phyloP scores from a whole-genome alignment of 1,140 invertebrate species.

The Laupala kohalensis region DNA sequence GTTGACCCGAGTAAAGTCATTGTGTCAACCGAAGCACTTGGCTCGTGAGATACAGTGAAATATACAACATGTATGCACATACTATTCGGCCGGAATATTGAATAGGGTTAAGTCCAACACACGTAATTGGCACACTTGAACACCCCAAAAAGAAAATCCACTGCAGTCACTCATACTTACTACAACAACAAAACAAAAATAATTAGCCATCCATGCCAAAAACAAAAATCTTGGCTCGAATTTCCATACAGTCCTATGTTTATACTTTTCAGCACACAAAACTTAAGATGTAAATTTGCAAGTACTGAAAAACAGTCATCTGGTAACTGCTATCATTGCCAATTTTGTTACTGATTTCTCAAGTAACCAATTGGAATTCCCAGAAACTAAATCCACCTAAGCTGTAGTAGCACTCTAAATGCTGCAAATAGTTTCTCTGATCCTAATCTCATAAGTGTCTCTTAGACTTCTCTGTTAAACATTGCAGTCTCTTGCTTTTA shows the following conservation, averaged over 20 bases:
- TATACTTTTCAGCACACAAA: background rate
- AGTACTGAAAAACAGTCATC: background rate
- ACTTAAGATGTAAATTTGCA: background rate
- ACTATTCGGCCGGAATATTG: constrained; percentile 1
- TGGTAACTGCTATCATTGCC: background rate
- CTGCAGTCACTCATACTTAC: background rate
- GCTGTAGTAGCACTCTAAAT: background rate
- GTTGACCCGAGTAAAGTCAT: background rate
- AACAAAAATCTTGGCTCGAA: background rate
- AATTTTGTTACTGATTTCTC: background rate
- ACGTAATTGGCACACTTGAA: background rate
- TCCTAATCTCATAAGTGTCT: background rate
- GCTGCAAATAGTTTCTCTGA: background rate
- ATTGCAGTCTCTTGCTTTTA: background rate
- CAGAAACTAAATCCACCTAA: background rate
- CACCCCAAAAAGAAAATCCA: background rate
- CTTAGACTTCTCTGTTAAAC: background rate
- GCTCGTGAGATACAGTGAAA: background rate
- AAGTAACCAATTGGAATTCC: background rate
- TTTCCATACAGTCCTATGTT: background rate
- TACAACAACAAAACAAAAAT: background rate
- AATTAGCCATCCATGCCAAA: background rate
- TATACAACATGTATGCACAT: background rate
- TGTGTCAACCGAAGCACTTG: background rate
- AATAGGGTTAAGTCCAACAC: constrained; percentile 6